A percentile compares a stretch with the other conserved stretches of the same genome.
phyloP scores from a whole-genome alignment of 2,113 vertebrate genomes.

The Paracanthobrama guichenoti region DNA sequence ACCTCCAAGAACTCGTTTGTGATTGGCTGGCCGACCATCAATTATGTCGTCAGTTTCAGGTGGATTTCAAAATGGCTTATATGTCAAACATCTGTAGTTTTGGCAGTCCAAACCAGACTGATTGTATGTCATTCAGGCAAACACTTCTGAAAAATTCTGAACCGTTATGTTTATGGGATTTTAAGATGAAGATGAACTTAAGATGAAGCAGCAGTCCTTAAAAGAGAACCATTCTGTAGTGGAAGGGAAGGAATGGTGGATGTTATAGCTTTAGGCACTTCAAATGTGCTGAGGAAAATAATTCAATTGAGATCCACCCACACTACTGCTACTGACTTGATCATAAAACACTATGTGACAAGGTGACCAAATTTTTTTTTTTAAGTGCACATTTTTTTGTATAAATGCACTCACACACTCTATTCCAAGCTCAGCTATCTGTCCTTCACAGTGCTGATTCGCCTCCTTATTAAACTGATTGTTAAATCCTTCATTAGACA shows the following conservation, averaged over 20 bases:
- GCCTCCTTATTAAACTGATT: neutral
- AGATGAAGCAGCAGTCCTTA: neutral
- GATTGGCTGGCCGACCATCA: conserved; percentile 80
- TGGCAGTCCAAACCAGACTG: neutral
- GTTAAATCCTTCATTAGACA: neutral
- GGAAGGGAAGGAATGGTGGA: neutral
- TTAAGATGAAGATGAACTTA: neutral
- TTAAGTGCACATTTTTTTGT: neutral
- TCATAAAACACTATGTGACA: neutral
- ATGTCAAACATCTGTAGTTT: neutral
- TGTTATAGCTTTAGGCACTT: neutral
- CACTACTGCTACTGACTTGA: neutral
- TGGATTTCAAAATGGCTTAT: conserved; percentile 45
- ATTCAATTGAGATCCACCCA: neutral
- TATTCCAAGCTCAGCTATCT: neutral
- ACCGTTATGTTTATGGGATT: neutral
- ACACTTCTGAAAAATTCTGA: neutral
- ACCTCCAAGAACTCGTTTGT: conserved; percentile 74
- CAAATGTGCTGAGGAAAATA: neutral
- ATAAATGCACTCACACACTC: neutral
- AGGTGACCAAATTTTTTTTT: neutral
- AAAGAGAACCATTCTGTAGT: neutral
- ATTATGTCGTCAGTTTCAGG: conserved; percentile 79
- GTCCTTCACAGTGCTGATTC: neutral
- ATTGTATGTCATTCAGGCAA: neutral